phyloP scores from a whole-genome alignment of 2,113 vertebrate species.

The Tachycineta bicolor region DNA sequence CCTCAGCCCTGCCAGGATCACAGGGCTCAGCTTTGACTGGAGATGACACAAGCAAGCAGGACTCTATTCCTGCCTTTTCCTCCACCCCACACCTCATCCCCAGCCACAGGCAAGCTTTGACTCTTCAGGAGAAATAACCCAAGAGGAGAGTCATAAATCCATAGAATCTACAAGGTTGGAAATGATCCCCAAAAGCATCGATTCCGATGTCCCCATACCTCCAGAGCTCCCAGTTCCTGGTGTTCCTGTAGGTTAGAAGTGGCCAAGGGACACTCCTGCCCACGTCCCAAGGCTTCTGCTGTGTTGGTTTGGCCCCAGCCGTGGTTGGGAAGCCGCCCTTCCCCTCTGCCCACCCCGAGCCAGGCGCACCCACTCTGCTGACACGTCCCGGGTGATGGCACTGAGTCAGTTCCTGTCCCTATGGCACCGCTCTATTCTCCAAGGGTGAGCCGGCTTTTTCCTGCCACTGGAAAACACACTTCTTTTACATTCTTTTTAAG shows the following conservation, averaged over 20 bases:
- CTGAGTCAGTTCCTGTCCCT: slow-evolving; percentile 58
- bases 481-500: not conserved
- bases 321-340: not conserved
- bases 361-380: not conserved
- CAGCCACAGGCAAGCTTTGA: not conserved
- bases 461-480: not conserved
- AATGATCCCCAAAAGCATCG: fast-evolving
- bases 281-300: not conserved
- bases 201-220: fast-evolving
- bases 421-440: slow-evolving; percentile 16
- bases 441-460: not conserved
- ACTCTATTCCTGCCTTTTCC: not conserved
- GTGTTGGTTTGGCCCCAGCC: not conserved
- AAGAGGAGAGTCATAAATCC: not conserved
- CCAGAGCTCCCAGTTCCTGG: fast-evolving
- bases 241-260: not conserved
- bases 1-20: not conserved
- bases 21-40: not conserved
- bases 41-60: not conserved
- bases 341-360: not conserved
- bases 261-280: not conserved
- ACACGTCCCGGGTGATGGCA: not conserved
- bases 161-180: fast-evolving
- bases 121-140: not conserved
- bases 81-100: not conserved